phyloP scores from a whole-genome alignment of 2,888 invertebrate genomes.

The Cheilosia vulpina region DNA sequence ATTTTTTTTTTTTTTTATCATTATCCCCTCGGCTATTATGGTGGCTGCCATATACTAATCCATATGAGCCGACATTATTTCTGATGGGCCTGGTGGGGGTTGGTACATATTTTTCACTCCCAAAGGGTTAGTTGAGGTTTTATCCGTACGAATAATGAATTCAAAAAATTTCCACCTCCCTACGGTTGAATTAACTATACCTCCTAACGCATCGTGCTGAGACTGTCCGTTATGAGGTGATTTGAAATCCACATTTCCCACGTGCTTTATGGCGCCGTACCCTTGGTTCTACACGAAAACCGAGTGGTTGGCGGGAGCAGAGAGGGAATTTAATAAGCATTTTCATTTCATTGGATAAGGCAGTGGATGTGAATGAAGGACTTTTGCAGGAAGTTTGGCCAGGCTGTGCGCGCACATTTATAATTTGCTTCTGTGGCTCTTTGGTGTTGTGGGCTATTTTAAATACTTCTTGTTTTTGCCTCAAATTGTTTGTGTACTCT shows the following conservation, averaged over 20 bases:
- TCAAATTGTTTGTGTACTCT: conserved; percentile 23
- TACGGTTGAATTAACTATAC: conserved; percentile 19
- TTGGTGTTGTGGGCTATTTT: conserved; percentile 24
- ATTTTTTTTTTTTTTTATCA: conserved; percentile 33
- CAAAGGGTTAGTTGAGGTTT: conserved; percentile 5
- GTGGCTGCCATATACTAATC: conserved; percentile 42
- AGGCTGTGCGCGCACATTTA: not conserved
- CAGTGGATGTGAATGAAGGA: conserved; percentile 45
- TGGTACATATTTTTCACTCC: conserved; percentile 21
- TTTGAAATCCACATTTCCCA: conserved; percentile 53
- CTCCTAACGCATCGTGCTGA: conserved; percentile 31
- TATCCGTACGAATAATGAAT: conserved; percentile 1
- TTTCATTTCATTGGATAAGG: conserved; percentile 70
- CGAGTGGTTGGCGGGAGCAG: not conserved
- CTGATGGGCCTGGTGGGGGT: not conserved
- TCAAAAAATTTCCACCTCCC: conserved; percentile 4
- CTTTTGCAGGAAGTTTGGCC: conserved; percentile 31
- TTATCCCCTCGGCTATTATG: conserved; percentile 35
- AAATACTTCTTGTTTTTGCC: conserved; percentile 4
- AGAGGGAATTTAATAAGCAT: conserved; percentile 65
- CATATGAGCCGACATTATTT: conserved; percentile 41
- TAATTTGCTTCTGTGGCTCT: conserved; percentile 39
- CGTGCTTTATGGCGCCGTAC: not conserved
- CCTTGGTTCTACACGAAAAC: too few relatives aligned
- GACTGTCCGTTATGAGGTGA: conserved; percentile 50